These are phyloP conservation scores for Semibalanus balanoides DNA, from an alignment of 1,140 invertebrate genomes.

Conservation along the genomic window DNA sequence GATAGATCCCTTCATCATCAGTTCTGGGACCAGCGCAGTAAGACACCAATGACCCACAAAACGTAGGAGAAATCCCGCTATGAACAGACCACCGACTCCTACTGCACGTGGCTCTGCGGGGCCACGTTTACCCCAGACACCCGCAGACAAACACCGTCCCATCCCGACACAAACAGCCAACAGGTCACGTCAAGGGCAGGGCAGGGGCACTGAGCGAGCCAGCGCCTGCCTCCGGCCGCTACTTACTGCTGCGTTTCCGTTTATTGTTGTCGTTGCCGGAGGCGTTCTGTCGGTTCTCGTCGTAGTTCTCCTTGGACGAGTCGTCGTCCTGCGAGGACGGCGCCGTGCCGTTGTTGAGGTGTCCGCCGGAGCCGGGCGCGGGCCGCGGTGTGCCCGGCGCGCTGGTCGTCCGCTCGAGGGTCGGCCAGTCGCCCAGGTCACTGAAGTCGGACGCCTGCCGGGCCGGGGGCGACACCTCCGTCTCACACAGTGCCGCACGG, in stretches of 20 bases:
- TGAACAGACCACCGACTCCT: no score
- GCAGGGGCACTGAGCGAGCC: neutral
- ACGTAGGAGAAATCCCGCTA: no score
- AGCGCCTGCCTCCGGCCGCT: conserved; percentile 14
- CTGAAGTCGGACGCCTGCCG: conserved; percentile 52
- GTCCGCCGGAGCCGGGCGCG: conserved; percentile 30
- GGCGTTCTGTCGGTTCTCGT: conserved; percentile 15
- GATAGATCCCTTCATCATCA: no score
- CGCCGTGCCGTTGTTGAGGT: conserved; percentile 29
- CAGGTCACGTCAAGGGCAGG: no score
- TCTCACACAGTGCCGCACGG: no score
- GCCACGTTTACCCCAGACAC: no score
- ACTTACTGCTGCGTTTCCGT: conserved; percentile 25
- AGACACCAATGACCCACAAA: no score
- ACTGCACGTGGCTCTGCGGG: no score
- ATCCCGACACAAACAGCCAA: no score
- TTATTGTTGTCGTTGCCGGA: conserved; percentile 35
- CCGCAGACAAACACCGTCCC: no score
- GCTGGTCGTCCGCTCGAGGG: conserved; percentile 40
- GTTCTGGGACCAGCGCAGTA: no score
- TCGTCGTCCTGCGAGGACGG: conserved; percentile 29
- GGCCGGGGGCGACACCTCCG: conserved; percentile 17
- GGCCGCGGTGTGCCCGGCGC: conserved; percentile 31
- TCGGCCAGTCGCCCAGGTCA: conserved; percentile 62
- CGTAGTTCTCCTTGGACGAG: conserved; percentile 22